A percentile compares a stretch with the other conserved stretches of the same genome.
Conservation (phyloP, 1,140 invertebrate genomes). For the Drosophila neocordata region DNA sequence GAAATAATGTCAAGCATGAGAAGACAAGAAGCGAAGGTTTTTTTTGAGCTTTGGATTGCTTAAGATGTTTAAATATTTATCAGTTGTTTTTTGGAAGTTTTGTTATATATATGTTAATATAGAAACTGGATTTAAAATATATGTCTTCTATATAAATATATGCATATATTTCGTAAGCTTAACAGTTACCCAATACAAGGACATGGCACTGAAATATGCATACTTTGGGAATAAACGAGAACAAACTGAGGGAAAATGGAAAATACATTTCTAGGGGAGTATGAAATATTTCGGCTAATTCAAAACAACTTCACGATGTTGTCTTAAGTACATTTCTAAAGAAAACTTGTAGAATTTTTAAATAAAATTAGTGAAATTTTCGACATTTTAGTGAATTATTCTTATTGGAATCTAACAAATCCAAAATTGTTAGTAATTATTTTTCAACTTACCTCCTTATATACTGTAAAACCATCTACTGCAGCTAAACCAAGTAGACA, state of each 20-base stretch:
- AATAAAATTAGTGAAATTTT: no score
- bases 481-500: constrained; percentile 52
- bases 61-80: constrained; percentile 50
- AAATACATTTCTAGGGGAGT: not conserved
- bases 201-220: not conserved
- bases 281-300: not conserved
- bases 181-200: not conserved
- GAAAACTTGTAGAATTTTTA: no score
- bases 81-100: constrained; percentile 23
- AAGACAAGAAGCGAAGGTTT: constrained; percentile 34
- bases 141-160: constrained; percentile 1
- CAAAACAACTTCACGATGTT: no score
- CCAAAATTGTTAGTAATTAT: not conserved
- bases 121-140: constrained; percentile 27
- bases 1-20: constrained; percentile 66
- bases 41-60: constrained; percentile 27
- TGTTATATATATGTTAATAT: constrained; percentile 41
- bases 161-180: not conserved
- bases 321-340: no score
- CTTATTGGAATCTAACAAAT: no score
- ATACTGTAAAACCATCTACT: constrained; percentile 70
- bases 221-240: not conserved
- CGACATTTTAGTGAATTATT: no score
- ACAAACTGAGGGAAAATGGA: not conserved
- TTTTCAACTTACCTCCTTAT: constrained; percentile 65